Evolutionary conservation across 2,888 invertebrate genomes (phyloP).

Genomic region (Pandemis heparana): DNA sequence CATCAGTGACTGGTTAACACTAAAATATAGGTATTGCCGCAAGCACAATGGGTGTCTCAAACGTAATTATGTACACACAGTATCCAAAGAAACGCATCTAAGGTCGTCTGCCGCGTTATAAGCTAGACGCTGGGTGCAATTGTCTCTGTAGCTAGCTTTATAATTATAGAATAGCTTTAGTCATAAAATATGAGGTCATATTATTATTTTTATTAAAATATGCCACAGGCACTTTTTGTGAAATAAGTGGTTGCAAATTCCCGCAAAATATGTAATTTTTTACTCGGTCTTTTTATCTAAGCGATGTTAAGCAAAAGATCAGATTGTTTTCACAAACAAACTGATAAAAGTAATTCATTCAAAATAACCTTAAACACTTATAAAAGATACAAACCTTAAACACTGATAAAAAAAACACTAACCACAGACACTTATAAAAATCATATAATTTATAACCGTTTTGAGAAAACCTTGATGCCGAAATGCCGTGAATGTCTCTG

Average conservation of each 20-base stretch:
- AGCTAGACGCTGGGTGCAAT: not conserved
- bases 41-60: constrained; percentile 6
- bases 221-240: too few relatives aligned
- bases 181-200: too few relatives aligned
- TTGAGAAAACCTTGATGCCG: too few relatives aligned
- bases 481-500: not conserved
- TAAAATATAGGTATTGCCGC: not conserved
- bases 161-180: not conserved
- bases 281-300: too few relatives aligned
- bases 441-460: not conserved
- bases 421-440: not conserved
- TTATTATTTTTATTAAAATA: too few relatives aligned
- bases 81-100: constrained; percentile 14
- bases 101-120: not conserved
- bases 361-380: too few relatives aligned
- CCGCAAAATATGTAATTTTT: too few relatives aligned
- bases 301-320: too few relatives aligned
- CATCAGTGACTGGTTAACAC: constrained; percentile 15
- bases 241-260: too few relatives aligned
- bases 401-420: not conserved
- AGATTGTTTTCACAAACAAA: too few relatives aligned
- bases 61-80: constrained; percentile 4
- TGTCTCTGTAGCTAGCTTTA: not conserved
- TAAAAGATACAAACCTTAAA: too few relatives aligned
- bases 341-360: too few relatives aligned